Percentiles rank a stretch among this genome's conserved stretches.
Conservation (phyloP, 2,888 invertebrate species). For the Agriopis marginaria region DNA sequence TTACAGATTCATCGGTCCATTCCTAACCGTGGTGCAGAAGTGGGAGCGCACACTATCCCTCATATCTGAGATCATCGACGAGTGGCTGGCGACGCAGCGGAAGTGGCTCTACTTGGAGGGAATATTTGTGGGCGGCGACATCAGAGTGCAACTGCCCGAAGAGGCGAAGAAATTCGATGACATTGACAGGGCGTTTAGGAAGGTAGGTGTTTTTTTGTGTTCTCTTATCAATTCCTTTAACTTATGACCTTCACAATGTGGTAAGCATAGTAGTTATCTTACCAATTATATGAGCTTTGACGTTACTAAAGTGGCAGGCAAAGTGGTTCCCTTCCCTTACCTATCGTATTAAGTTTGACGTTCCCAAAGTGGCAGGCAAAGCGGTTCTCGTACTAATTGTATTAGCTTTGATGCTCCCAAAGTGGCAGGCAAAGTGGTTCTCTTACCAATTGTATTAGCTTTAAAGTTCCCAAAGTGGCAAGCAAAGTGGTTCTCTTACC, state of each 20-base stretch:
- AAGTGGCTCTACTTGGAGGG: slow-evolving; percentile 97
- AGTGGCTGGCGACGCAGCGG: slow-evolving; percentile 94
- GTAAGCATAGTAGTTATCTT: background rate
- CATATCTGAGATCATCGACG: slow-evolving; percentile 94
- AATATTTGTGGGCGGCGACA: slow-evolving; percentile 96
- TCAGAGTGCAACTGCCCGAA: slow-evolving; percentile 94
- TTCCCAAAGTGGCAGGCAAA: no score
- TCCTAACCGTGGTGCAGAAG: slow-evolving; percentile 92
- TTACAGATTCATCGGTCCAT: slow-evolving; percentile 94
- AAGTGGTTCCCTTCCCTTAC: no score
- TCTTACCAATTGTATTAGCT: no score
- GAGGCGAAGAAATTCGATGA: slow-evolving; percentile 96
- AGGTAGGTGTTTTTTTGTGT: slow-evolving; percentile 71
- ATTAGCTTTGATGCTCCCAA: no score
- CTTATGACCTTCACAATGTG: no score
- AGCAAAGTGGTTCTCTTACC: no score
- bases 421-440: no score
- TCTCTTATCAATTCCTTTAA: background rate
- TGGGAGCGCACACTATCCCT: slow-evolving; percentile 94
- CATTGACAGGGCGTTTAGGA: slow-evolving; percentile 92
- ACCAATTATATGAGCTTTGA: no score
- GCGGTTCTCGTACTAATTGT: no score
- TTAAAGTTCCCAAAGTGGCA: no score
- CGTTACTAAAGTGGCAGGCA: no score
- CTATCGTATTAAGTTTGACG: no score